Percentiles rank a stretch among this genome's conserved stretches.
phyloP scores from a whole-genome alignment of 1,140 invertebrate species.

The Papilio helenus region DNA sequence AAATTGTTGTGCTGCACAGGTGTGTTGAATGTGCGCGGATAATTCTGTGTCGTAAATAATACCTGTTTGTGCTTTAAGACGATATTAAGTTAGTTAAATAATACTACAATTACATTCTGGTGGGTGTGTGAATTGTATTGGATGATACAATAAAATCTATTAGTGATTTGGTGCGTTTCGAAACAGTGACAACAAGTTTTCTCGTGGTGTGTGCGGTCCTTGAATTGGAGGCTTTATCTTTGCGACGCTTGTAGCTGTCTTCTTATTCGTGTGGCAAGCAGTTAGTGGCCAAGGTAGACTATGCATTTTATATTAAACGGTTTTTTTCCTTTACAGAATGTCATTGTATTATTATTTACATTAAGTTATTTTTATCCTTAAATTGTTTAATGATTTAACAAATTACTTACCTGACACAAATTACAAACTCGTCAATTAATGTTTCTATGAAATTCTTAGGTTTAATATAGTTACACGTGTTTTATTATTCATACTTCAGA shows the following conservation, averaged over 20 bases:
- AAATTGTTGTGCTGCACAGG: conserved; percentile 64
- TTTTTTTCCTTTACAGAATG: conserved; percentile 35
- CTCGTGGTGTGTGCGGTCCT: conserved; percentile 72
- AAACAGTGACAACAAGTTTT: conserved; percentile 78
- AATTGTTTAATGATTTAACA: background rate
- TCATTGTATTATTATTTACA: background rate
- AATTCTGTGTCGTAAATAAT: conserved; percentile 68
- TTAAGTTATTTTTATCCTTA: background rate
- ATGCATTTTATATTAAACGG: conserved; percentile 42
- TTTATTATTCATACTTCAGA: no score
- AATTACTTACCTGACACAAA: no score
- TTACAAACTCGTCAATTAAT: no score
- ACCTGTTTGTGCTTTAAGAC: conserved; percentile 57
- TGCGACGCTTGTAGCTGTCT: conserved; percentile 60
- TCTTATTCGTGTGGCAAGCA: conserved; percentile 58
- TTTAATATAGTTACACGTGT: no score
- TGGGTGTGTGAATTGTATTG: conserved; percentile 26
- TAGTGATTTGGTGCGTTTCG: conserved; percentile 53
- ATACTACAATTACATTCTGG: background rate
- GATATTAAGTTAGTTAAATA: background rate
- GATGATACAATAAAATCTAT: conserved; percentile 25
- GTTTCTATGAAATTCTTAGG: no score
- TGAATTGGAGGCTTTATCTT: conserved; percentile 76
- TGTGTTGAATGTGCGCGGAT: conserved; percentile 56
- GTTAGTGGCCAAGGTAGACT: conserved; percentile 70